Percentiles rank a stretch among this genome's conserved stretches.
These are phyloP conservation scores for Pyrgilauda ruficollis DNA, from an alignment of 2,113 vertebrate genomes.

Conservation along the genomic window DNA sequence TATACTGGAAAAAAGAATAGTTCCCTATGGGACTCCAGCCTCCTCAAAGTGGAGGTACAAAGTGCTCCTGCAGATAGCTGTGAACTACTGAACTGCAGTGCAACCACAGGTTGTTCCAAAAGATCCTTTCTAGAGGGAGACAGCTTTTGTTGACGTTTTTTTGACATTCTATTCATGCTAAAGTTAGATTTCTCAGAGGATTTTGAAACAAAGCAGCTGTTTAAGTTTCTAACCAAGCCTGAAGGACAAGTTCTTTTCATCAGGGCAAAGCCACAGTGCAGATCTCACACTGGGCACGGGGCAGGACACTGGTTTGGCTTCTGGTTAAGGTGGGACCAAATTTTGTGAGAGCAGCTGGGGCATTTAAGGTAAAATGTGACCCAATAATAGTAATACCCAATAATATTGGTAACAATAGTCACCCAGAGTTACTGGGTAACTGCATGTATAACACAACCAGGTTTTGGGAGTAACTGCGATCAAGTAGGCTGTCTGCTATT, in stretches of 20 bases:
- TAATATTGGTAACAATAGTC: too few species aligned
- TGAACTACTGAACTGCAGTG: conserved; percentile 1
- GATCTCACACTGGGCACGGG: neutral
- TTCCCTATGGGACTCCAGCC: conserved; percentile 32
- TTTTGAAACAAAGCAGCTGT: neutral
- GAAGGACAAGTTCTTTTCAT: neutral
- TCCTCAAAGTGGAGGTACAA: conserved; percentile 3
- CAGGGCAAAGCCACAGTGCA: neutral
- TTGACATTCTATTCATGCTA: neutral
- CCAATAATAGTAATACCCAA: neutral
- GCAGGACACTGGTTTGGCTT: neutral
- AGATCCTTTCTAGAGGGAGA: neutral
- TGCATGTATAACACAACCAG: neutral
- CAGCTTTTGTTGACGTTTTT: neutral
- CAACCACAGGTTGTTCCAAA: neutral
- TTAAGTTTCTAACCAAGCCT: neutral
- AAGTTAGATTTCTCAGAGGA: neutral
- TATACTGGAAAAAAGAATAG: conserved; percentile 35
- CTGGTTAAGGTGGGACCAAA: neutral
- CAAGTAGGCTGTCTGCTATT: neutral
- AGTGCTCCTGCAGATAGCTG: neutral
- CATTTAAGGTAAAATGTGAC: neutral
- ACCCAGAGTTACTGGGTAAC: neutral
- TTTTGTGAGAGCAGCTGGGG: neutral
- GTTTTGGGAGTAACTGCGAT: neutral